Evolutionary conservation across 1,140 invertebrate species (phyloP).

Genomic region (Neodiprion fabricii): DNA sequence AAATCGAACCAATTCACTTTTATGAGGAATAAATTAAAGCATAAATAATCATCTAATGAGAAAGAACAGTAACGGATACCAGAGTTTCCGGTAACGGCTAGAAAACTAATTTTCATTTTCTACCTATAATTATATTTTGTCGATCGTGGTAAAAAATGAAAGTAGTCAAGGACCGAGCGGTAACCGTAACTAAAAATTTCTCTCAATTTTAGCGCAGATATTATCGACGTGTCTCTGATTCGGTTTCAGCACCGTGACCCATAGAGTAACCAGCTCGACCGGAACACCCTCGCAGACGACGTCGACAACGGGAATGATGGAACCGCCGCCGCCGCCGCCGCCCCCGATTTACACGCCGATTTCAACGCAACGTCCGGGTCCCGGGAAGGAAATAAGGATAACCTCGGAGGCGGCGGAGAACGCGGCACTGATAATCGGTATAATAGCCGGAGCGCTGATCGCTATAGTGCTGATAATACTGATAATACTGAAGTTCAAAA

Average conservation of each 20-base stretch:
- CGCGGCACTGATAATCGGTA: conserved; percentile 82
- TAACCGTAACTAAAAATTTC: too few species aligned
- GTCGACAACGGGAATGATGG: conserved; percentile 50
- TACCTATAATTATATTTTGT: too few species aligned
- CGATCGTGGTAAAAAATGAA: too few species aligned
- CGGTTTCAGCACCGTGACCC: conserved; percentile 39
- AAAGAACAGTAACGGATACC: too few species aligned
- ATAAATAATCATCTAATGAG: too few species aligned
- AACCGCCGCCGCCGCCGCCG: conserved; percentile 54
- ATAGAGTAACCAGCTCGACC: conserved; percentile 30
- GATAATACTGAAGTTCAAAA: conserved; percentile 88
- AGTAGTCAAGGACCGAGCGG: too few species aligned
- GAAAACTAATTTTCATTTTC: too few species aligned
- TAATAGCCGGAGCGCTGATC: conserved; percentile 90
- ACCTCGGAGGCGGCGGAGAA: conserved; percentile 76
- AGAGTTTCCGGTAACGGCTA: too few species aligned
- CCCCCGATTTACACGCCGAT: conserved; percentile 41
- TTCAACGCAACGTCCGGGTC: conserved; percentile 28
- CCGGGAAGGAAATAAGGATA: conserved; percentile 67
- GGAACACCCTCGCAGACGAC: conserved; percentile 48
- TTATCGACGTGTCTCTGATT: conserved; percentile 20
- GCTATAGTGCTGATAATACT: conserved; percentile 90
- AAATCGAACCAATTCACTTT: too few species aligned
- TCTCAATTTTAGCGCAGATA: not conserved
- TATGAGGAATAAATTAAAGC: too few species aligned